Conservation (phyloP, 2,888 invertebrate genomes). For the Megaustenia siamemsis region DNA sequence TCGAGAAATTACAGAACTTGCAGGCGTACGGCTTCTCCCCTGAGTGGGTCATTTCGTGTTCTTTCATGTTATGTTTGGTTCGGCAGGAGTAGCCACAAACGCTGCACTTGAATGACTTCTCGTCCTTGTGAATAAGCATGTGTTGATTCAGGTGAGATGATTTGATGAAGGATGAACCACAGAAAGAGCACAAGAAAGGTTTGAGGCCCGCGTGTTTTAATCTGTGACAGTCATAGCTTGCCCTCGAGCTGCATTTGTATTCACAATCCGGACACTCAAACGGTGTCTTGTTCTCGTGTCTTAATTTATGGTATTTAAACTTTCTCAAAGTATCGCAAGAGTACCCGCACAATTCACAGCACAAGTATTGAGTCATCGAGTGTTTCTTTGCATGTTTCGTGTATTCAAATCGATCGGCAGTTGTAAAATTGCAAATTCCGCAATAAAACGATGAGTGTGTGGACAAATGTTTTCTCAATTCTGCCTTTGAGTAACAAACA, state of each 20-base stretch:
- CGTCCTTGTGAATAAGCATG: slow-evolving; percentile 53
- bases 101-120: slow-evolving; percentile 47
- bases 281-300: slow-evolving; percentile 49
- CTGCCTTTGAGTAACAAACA: slow-evolving; percentile 33
- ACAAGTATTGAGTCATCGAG: slow-evolving; percentile 18
- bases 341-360: slow-evolving; percentile 57
- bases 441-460: slow-evolving; percentile 45
- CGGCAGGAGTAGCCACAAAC: slow-evolving; percentile 47
- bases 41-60: slow-evolving; percentile 53
- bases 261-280: slow-evolving; percentile 48
- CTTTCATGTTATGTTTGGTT: slow-evolving; percentile 54
- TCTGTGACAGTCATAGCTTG: slow-evolving; percentile 48
- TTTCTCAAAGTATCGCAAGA: slow-evolving; percentile 46
- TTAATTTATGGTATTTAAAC: slow-evolving; percentile 43
- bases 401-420: slow-evolving; percentile 37
- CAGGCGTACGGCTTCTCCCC: slow-evolving; percentile 52
- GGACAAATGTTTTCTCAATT: slow-evolving; percentile 37
- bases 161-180: slow-evolving; percentile 45
- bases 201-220: slow-evolving; percentile 48
- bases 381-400: slow-evolving; percentile 50
- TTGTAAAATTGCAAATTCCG: slow-evolving; percentile 40
- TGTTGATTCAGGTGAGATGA: slow-evolving; percentile 51
- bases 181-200: slow-evolving; percentile 48
- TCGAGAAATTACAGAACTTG: slow-evolving; percentile 46
- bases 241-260: slow-evolving; percentile 53